These are phyloP conservation scores for Psittacara wagleri DNA, from an alignment of 2,113 vertebrate genomes.

Conservation along the genomic window DNA sequence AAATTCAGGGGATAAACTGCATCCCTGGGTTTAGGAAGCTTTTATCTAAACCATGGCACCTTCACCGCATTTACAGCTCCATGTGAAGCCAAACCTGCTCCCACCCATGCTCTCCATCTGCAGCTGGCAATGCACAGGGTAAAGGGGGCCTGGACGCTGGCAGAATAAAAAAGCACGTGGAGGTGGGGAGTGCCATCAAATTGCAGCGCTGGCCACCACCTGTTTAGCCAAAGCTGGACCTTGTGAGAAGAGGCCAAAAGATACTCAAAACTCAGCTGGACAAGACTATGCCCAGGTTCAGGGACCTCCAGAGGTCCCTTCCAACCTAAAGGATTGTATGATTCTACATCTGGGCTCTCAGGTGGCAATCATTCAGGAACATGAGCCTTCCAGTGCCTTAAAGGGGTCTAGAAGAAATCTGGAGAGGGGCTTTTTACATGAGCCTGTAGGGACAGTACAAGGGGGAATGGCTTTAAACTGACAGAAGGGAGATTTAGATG, in stretches of 20 bases:
- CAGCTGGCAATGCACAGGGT: fast-evolving
- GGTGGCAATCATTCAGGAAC: not conserved
- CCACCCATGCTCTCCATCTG: not conserved
- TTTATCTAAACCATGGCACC: not conserved
- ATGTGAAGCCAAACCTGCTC: not conserved
- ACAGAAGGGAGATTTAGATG: not conserved
- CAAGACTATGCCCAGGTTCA: not conserved
- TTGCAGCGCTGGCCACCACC: not conserved
- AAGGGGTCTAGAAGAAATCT: not conserved
- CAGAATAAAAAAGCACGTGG: not conserved
- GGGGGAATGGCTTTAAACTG: not conserved
- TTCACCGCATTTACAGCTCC: not conserved
- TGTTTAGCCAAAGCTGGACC: not conserved
- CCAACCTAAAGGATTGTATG: not conserved
- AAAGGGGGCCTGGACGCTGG: not conserved
- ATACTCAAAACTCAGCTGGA: not conserved
- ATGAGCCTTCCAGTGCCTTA: not conserved
- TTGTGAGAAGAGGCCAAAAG: not conserved
- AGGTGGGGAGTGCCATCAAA: not conserved
- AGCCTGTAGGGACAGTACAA: not conserved
- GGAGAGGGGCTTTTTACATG: not conserved
- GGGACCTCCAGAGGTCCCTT: not conserved
- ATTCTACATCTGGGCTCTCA: not conserved
- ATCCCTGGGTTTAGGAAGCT: not conserved
- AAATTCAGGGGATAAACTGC: not conserved